phyloP scores from a whole-genome alignment of 2,888 invertebrate species.

The Stenodema calcarata region DNA sequence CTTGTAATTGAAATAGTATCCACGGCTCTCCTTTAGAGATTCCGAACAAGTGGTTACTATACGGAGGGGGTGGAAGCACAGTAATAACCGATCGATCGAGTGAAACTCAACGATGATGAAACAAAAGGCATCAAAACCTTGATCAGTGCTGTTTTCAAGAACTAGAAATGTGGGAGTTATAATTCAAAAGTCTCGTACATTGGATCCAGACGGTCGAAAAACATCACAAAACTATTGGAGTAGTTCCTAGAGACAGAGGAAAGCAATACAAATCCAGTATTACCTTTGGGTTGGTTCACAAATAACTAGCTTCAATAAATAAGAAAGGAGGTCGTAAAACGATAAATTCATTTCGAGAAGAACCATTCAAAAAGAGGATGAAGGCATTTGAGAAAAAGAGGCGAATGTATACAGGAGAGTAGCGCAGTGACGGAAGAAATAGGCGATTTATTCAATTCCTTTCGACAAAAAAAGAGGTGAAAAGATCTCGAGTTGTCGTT shows the following conservation, averaged over 20 bases:
- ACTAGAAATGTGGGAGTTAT: background rate
- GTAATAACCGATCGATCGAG: background rate
- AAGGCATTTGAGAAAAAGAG: slow-evolving; percentile 32
- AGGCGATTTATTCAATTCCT: slow-evolving; percentile 49
- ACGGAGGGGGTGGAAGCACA: background rate
- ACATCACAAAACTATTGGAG: too few species aligned
- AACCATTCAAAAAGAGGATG: slow-evolving; percentile 22
- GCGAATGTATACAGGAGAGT: slow-evolving; percentile 27
- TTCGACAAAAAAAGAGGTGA: slow-evolving; percentile 41
- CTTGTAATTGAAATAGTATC: background rate
- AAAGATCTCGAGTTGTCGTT: slow-evolving; percentile 42
- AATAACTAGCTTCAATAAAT: slow-evolving; percentile 9
- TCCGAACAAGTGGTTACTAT: background rate
- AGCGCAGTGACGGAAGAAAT: slow-evolving; percentile 25
- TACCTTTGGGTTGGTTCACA: background rate
- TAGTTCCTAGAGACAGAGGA: too few species aligned
- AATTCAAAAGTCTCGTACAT: background rate
- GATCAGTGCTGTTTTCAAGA: background rate
- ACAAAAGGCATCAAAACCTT: background rate
- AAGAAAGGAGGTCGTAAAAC: slow-evolving; percentile 40
- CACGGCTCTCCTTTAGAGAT: background rate
- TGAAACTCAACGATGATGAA: background rate
- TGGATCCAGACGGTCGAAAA: background rate
- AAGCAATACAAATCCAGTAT: background rate
- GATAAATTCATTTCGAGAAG: slow-evolving; percentile 46